These are phyloP conservation scores for Mionectes macconnelli DNA, from an alignment of 2,113 vertebrate species.

Conservation along the genomic window DNA sequence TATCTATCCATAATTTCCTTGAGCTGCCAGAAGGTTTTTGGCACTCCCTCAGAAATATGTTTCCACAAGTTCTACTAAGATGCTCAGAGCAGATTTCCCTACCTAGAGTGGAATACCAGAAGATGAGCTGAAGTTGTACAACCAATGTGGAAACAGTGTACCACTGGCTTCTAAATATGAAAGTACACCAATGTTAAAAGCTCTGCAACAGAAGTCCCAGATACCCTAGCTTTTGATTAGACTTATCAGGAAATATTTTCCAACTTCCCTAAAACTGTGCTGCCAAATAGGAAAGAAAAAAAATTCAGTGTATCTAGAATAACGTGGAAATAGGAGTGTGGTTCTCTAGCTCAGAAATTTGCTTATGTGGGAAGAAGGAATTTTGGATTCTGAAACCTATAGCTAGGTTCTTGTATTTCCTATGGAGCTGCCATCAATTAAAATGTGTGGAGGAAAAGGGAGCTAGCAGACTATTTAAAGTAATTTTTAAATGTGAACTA, in stretches of 20 bases:
- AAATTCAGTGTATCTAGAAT: background rate
- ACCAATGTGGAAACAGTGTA: background rate
- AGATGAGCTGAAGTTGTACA: slow-evolving; percentile 21
- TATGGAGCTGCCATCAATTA: background rate
- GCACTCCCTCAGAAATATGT: slow-evolving; percentile 1
- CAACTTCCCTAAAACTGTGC: background rate
- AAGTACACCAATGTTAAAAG: background rate
- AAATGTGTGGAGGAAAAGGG: background rate
- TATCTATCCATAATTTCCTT: slow-evolving; percentile 16
- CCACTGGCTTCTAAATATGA: background rate
- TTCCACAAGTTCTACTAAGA: slow-evolving; percentile 53
- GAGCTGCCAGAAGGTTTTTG: slow-evolving; percentile 44
- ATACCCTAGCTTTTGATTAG: background rate
- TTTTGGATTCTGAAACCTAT: background rate
- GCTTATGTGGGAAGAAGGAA: background rate
- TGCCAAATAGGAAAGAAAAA: background rate
- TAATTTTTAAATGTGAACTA: background rate
- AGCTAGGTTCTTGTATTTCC: background rate
- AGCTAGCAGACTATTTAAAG: background rate
- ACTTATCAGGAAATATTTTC: background rate
- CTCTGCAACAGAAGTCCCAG: background rate
- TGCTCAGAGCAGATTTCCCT: slow-evolving; percentile 34
- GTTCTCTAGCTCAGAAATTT: background rate
- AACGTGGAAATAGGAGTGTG: background rate
- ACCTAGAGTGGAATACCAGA: slow-evolving; percentile 24